Evolutionary conservation across 2,113 vertebrate genomes (phyloP).

Genomic region (Arizona elegans): DNA sequence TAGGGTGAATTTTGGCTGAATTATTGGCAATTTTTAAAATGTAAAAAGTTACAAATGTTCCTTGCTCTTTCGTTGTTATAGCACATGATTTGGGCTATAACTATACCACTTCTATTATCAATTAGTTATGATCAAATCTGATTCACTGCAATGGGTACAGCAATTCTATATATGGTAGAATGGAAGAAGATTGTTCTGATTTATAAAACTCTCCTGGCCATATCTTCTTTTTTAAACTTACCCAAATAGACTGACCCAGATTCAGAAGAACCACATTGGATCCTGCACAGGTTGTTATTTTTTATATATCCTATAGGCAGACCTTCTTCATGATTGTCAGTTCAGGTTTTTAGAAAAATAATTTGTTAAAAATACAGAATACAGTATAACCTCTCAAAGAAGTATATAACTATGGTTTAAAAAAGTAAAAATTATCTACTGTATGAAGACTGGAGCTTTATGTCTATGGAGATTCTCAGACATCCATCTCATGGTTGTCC

Average conservation of each 20-base stretch:
- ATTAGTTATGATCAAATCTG: slow-evolving; percentile 59
- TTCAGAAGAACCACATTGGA: not conserved
- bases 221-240: not conserved
- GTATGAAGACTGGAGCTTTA: not conserved
- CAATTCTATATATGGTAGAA: not conserved
- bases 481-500: too few species aligned
- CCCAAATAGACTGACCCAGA: not conserved
- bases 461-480: too few species aligned
- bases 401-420: not conserved
- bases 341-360: not conserved
- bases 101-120: slow-evolving; percentile 50
- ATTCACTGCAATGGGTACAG: slow-evolving; percentile 34
- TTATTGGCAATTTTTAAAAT: not conserved
- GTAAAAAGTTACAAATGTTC: not conserved
- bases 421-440: not conserved
- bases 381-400: too few species aligned
- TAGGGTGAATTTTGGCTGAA: not conserved
- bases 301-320: not conserved
- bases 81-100: not conserved
- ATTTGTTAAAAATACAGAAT: not conserved
- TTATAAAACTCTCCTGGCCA: not conserved
- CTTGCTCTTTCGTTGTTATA: not conserved
- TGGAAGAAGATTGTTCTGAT: not conserved
- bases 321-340: not conserved
- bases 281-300: not conserved